phyloP scores from a whole-genome alignment of 2,113 vertebrate species.

The Eudyptes chrysolophus region DNA sequence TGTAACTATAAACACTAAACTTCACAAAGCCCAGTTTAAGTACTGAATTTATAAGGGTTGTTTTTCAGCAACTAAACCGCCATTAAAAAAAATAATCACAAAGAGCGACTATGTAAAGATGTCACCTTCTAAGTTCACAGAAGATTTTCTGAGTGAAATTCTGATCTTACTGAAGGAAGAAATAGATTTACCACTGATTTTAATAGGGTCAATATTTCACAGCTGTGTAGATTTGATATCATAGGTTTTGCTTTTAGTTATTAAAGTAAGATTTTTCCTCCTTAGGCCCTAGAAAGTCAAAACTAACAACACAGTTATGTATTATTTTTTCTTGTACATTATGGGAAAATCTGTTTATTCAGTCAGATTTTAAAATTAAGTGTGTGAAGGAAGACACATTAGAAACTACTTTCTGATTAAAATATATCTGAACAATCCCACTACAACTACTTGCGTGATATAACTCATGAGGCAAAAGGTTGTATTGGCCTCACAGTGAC shows the following conservation, averaged over 20 bases:
- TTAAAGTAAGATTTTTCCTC: not conserved
- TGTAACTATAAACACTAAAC: not conserved
- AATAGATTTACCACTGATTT: not conserved
- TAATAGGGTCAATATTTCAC: not conserved
- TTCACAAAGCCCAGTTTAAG: not conserved
- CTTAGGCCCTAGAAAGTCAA: not conserved
- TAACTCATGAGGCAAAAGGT: not conserved
- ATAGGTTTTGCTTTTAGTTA: not conserved
- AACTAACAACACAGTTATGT: not conserved
- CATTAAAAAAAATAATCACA: not conserved
- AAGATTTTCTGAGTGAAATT: not conserved
- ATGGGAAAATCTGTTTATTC: not conserved
- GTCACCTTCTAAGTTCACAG: not conserved
- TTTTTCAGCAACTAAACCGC: not conserved
- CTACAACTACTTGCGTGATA: not conserved
- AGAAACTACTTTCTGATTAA: not conserved
- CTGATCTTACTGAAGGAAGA: not conserved
- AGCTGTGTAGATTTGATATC: not conserved
- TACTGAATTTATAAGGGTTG: not conserved
- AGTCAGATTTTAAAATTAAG: not conserved
- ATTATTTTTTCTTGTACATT: not conserved
- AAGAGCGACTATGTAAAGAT: not conserved
- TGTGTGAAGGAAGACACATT: not conserved
- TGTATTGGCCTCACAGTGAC: not conserved
- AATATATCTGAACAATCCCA: not conserved